Evolutionary conservation across 2,888 invertebrate genomes (phyloP).

Genomic region (Apamea epomidion): DNA sequence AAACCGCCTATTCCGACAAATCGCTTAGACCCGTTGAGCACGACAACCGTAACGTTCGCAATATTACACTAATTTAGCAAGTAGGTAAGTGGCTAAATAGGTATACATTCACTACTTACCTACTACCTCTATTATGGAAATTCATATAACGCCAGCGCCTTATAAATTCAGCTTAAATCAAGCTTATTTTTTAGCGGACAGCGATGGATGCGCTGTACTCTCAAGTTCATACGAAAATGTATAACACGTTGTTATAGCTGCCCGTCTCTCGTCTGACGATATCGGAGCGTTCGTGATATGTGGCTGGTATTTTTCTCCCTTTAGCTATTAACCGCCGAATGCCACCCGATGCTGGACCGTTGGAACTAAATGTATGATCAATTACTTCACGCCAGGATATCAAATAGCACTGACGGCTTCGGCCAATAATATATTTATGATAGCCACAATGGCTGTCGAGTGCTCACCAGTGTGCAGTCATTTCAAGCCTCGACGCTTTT

Average conservation of each 20-base stretch:
- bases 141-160: slow-evolving; percentile 5
- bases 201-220: slow-evolving; percentile 19
- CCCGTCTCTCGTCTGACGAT: slow-evolving; percentile 14
- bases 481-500: slow-evolving; percentile 32
- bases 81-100: slow-evolving; percentile 51
- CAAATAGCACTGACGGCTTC: slow-evolving; percentile 27
- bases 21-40: slow-evolving; percentile 48
- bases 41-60: slow-evolving; percentile 44
- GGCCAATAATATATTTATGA: slow-evolving; percentile 25
- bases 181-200: slow-evolving; percentile 18
- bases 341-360: slow-evolving; percentile 22
- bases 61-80: slow-evolving; percentile 51
- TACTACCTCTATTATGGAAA: slow-evolving; percentile 30
- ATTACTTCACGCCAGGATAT: slow-evolving; percentile 40
- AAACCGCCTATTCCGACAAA: slow-evolving; percentile 49
- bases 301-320: slow-evolving; percentile 31
- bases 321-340: slow-evolving; percentile 16
- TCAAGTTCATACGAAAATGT: slow-evolving; percentile 5
- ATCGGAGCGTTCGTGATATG: slow-evolving; percentile 33
- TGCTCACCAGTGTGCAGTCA: slow-evolving; percentile 20
- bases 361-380: slow-evolving; percentile 49
- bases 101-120: slow-evolving; percentile 16
- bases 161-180: slow-evolving; percentile 15
- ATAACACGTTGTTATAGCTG: slow-evolving; percentile 8
- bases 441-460: slow-evolving; percentile 14